phyloP scores from a whole-genome alignment of 2,888 invertebrate genomes.

The Hydrotaea diabolus region DNA sequence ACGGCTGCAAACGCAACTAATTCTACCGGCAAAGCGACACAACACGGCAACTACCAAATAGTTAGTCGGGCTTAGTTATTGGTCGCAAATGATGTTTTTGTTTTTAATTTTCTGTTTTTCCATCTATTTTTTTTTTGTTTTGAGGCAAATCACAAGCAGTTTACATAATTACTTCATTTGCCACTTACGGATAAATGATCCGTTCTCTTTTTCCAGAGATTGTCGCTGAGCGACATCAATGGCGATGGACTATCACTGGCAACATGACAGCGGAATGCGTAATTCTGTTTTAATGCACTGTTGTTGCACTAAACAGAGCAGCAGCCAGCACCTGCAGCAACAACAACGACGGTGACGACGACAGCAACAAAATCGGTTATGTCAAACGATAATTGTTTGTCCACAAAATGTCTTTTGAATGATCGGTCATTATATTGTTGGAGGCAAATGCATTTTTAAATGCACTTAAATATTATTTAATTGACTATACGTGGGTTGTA shows the following conservation, averaged over 20 bases:
- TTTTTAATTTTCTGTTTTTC: no score
- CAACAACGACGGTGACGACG: constrained; percentile 25
- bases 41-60: not conserved
- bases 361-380: constrained; percentile 38
- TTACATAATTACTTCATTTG: constrained; percentile 62
- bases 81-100: constrained; percentile 44
- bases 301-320: not conserved
- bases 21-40: constrained; percentile 1
- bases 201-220: constrained; percentile 51
- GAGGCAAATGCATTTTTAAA: constrained; percentile 61
- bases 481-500: not conserved
- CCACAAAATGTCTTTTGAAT: constrained; percentile 34
- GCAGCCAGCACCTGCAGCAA: not conserved
- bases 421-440: constrained; percentile 35
- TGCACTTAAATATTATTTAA: constrained; percentile 3
- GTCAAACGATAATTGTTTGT: constrained; percentile 58
- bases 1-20: not conserved
- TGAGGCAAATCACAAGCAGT: constrained; percentile 46
- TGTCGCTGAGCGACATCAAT: not conserved
- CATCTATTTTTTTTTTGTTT: no score
- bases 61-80: not conserved
- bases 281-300: constrained; percentile 41
- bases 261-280: constrained; percentile 50
- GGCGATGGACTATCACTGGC: constrained; percentile 25
- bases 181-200: constrained; percentile 45